Percentiles rank a stretch among this genome's conserved stretches.
These are phyloP conservation scores for Muscidifurax raptorellus DNA, from an alignment of 1,140 invertebrate genomes.

Conservation along the genomic window DNA sequence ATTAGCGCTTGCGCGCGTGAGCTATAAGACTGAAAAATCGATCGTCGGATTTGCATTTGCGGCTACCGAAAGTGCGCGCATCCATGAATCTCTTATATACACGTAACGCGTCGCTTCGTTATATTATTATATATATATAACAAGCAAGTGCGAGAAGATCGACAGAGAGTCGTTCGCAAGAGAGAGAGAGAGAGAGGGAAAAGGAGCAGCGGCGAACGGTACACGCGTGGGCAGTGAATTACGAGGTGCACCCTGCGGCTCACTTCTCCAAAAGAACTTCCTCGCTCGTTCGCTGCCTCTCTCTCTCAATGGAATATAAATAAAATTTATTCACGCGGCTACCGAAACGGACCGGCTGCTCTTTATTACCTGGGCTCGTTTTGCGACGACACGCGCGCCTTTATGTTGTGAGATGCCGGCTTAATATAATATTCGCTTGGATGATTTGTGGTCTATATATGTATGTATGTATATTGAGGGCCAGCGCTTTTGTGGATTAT, in stretches of 20 bases:
- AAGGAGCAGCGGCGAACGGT: not conserved
- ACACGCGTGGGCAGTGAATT: conserved; percentile 60
- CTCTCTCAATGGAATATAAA: conserved; percentile 61
- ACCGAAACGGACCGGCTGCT: conserved; percentile 55
- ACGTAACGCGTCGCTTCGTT: not conserved
- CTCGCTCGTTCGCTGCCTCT: conserved; percentile 14
- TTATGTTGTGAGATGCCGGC: conserved; percentile 60
- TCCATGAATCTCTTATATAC: not conserved
- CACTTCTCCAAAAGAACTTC: not conserved
- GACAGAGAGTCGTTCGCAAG: not conserved
- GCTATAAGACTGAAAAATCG: not conserved
- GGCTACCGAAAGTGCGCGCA: not conserved
- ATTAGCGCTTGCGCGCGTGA: not conserved
- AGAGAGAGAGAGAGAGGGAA: not conserved
- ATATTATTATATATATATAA: no score
- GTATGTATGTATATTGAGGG: no score
- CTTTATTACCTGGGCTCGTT: conserved; percentile 40
- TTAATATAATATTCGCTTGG: conserved; percentile 55
- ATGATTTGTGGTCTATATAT: conserved; percentile 56
- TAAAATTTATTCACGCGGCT: conserved; percentile 62
- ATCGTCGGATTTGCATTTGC: not conserved
- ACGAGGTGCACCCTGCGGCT: conserved; percentile 56
- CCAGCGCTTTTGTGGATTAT: not conserved
- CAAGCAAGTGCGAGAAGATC: not conserved
- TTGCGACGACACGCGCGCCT: conserved; percentile 59